Percentiles rank a stretch among this genome's conserved stretches.
These are phyloP conservation scores for Leucania comma DNA, from an alignment of 2,888 invertebrate genomes.

Conservation along the genomic window DNA sequence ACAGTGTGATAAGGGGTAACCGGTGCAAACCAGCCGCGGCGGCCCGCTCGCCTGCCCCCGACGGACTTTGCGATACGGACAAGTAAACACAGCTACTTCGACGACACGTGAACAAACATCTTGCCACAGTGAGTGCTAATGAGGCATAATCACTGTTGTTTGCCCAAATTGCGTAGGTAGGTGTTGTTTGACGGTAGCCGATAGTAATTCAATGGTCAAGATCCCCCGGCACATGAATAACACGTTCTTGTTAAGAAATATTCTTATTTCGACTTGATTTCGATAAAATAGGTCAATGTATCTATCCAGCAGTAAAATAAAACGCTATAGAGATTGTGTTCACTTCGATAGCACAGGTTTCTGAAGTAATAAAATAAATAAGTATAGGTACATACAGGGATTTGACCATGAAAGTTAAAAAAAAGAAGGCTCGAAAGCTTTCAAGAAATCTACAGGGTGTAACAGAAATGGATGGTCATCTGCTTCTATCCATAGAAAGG, in stretches of 20 bases:
- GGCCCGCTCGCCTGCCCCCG: conserved; percentile 75
- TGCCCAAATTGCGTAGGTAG: not conserved
- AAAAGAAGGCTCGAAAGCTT: no score
- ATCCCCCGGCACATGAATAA: not conserved
- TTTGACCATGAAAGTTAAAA: no score
- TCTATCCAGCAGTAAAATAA: not conserved
- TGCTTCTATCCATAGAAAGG: no score
- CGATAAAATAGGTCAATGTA: not conserved
- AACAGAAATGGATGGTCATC: no score
- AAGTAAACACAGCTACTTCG: conserved; percentile 65
- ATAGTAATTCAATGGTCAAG: not conserved
- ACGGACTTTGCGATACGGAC: conserved; percentile 68
- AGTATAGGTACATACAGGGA: no score
- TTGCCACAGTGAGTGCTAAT: conserved; percentile 20
- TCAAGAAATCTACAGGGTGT: no score
- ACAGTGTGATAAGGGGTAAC: conserved; percentile 68
- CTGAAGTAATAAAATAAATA: no score
- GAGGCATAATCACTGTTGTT: conserved; percentile 8
- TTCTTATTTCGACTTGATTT: not conserved
- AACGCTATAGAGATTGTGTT: not conserved
- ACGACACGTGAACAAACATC: conserved; percentile 54
- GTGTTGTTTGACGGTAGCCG: not conserved
- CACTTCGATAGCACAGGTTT: no score
- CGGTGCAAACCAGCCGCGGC: conserved; percentile 72
- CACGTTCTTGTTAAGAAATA: not conserved